These are phyloP conservation scores for Nannoperca australis DNA, from an alignment of 2,797 vertebrate species.

Conservation along the genomic window DNA sequence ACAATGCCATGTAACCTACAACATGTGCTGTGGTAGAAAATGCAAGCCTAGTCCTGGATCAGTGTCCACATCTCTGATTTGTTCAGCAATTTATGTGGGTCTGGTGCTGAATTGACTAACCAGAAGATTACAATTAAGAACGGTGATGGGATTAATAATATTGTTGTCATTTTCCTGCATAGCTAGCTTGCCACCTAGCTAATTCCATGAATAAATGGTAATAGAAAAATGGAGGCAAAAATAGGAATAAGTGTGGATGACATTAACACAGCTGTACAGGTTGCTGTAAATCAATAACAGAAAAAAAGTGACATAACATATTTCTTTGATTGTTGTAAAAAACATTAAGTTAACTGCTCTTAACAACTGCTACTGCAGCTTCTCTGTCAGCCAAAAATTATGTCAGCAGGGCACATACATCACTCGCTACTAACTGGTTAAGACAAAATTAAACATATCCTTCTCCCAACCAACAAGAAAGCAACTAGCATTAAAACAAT, in stretches of 20 bases:
- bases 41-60: neutral
- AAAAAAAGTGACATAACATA: no score
- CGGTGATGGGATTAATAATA: neutral
- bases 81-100: neutral
- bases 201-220: no score
- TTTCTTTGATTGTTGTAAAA: no score
- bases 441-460: neutral
- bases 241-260: no score
- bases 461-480: neutral
- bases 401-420: neutral
- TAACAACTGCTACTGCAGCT: neutral
- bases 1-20: neutral
- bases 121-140: neutral
- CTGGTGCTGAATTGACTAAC: neutral
- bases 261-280: no score
- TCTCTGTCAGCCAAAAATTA: neutral
- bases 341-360: neutral
- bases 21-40: conserved; percentile 6
- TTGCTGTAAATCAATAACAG: no score
- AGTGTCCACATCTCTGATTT: neutral
- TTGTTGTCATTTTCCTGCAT: neutral
- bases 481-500: neutral
- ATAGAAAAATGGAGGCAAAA: no score
- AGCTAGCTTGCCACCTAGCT: no score
- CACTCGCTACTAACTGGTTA: neutral